phyloP scores from a whole-genome alignment of 2,888 invertebrate genomes.

The Psylliodes chrysocephalus region DNA sequence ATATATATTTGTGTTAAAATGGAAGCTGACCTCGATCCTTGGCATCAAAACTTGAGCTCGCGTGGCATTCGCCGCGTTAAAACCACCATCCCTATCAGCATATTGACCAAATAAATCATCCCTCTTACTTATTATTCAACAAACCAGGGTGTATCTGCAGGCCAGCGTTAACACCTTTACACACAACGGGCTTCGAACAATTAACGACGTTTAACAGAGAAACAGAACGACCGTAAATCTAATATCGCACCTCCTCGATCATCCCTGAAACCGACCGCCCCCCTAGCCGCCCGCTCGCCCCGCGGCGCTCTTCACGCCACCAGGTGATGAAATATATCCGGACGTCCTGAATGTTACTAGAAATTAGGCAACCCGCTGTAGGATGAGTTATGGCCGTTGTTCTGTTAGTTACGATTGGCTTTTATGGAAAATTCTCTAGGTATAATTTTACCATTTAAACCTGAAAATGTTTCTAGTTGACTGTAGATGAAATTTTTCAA shows the following conservation, averaged over 20 bases:
- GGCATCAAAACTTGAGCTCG: too few species aligned
- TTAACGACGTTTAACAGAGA: slow-evolving; percentile 21
- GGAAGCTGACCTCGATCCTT: too few species aligned
- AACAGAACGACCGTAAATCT: slow-evolving; percentile 16
- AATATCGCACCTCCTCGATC: slow-evolving; percentile 17
- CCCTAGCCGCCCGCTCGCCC: neutral
- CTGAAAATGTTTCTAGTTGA: too few species aligned
- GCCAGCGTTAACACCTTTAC: slow-evolving; percentile 6
- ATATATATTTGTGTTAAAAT: too few species aligned
- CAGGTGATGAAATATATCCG: slow-evolving; percentile 40
- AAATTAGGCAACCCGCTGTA: slow-evolving; percentile 52
- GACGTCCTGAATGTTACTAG: slow-evolving; percentile 46
- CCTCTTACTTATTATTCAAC: slow-evolving; percentile 15
- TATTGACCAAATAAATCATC: slow-evolving; percentile 8
- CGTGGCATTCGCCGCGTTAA: too few species aligned
- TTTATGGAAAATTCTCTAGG: too few species aligned
- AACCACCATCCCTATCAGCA: neutral
- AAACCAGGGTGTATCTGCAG: neutral
- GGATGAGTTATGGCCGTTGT: slow-evolving; percentile 50
- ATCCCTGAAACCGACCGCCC: neutral
- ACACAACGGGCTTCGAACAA: slow-evolving; percentile 6
- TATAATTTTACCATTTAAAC: too few species aligned
- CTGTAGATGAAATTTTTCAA: too few species aligned
- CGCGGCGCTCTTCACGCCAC: slow-evolving; percentile 4
- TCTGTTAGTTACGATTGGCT: neutral